These are phyloP conservation scores for Oxyruncus cristatus DNA, from an alignment of 2,113 vertebrate genomes.

Conservation along the genomic window DNA sequence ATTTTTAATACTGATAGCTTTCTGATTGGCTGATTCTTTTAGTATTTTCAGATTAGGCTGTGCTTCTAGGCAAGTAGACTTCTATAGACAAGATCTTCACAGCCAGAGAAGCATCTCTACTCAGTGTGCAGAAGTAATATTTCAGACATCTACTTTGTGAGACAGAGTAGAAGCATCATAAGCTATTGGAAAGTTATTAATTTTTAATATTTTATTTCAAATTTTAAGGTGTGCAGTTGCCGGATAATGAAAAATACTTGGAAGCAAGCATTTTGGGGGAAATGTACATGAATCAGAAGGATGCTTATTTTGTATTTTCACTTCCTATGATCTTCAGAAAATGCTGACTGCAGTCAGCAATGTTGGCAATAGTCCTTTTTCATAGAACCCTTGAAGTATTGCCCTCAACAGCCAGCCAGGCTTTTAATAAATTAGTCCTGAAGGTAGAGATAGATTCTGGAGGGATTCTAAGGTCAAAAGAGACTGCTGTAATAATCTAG, in stretches of 20 bases:
- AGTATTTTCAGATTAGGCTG: background rate
- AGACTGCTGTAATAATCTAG: background rate
- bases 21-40: background rate
- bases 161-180: slow-evolving; percentile 13
- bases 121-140: background rate
- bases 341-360: slow-evolving; percentile 46
- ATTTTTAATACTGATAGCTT: slow-evolving; percentile 1
- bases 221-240: slow-evolving; percentile 19
- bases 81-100: background rate
- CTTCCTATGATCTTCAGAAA: slow-evolving; percentile 56
- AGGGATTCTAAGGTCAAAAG: slow-evolving; percentile 40
- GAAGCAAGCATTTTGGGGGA: slow-evolving; percentile 11
- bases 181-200: slow-evolving; percentile 15
- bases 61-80: background rate
- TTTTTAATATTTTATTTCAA: slow-evolving; percentile 62
- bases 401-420: background rate
- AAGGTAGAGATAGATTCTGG: slow-evolving; percentile 25
- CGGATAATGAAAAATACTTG: slow-evolving; percentile 35
- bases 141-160: slow-evolving; percentile 23
- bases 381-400: slow-evolving; percentile 42
- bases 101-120: background rate
- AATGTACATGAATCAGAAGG: slow-evolving; percentile 28
- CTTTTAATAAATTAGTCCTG: slow-evolving; percentile 58
- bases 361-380: slow-evolving; percentile 43
- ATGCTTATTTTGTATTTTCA: slow-evolving; percentile 62